Conservation (phyloP, 1,140 invertebrate genomes). For the Mya arenaria region DNA sequence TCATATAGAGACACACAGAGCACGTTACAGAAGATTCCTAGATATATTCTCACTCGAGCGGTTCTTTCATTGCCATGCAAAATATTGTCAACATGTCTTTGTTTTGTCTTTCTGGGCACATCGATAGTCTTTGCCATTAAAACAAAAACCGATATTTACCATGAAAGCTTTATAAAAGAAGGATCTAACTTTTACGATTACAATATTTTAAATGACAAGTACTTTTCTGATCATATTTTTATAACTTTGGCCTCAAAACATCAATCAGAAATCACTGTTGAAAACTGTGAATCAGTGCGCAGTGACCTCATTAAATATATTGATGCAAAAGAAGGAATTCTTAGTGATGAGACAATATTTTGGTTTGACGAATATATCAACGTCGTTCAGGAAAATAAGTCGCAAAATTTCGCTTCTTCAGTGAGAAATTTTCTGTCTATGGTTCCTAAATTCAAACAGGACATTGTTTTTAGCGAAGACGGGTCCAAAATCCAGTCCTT, state of each 20-base stretch:
- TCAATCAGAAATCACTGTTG: too few species aligned
- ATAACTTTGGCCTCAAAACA: too few species aligned
- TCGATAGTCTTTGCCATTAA: constrained; percentile 7
- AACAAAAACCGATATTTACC: background rate
- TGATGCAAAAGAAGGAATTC: too few species aligned
- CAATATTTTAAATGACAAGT: too few species aligned
- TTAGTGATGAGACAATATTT: background rate
- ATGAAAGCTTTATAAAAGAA: too few species aligned
- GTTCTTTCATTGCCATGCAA: constrained; percentile 1
- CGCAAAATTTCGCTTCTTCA: background rate
- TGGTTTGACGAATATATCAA: constrained; percentile 13
- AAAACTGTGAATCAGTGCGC: too few species aligned
- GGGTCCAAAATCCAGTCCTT: background rate
- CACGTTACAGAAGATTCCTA: background rate
- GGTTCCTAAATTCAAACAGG: constrained; percentile 14
- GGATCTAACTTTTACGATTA: too few species aligned
- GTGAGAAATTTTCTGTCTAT: background rate
- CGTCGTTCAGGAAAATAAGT: background rate
- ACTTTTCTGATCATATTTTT: too few species aligned
- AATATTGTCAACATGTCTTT: background rate
- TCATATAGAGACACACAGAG: background rate
- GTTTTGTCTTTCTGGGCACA: constrained; percentile 1
- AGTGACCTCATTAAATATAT: too few species aligned
- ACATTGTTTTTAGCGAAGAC: constrained; percentile 1
- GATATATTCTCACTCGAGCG: constrained; percentile 5